phyloP scores from a whole-genome alignment of 2,888 invertebrate species.

The Carterocephalus palaemon region DNA sequence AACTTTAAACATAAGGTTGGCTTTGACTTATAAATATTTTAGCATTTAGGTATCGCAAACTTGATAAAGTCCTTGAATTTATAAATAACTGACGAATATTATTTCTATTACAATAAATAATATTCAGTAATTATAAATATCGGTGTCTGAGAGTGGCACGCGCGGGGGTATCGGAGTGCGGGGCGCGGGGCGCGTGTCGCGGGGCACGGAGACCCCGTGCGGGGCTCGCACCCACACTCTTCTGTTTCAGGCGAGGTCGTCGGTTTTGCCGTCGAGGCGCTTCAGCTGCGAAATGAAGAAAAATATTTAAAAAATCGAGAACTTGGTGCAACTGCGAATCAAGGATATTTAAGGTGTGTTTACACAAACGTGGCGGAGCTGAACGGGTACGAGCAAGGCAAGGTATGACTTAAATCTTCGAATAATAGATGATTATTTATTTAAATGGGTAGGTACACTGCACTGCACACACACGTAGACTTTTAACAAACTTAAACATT shows the following conservation, averaged over 20 bases:
- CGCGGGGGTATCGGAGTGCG: conserved; percentile 7
- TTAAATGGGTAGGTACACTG: too few species aligned
- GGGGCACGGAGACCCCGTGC: conserved; percentile 33
- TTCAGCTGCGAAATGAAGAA: conserved; percentile 55
- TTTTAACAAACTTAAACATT: too few species aligned
- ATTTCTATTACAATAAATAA: background rate
- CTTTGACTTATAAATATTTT: too few species aligned
- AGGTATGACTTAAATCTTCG: too few species aligned
- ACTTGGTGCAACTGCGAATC: too few species aligned
- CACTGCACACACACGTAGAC: too few species aligned
- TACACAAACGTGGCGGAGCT: too few species aligned
- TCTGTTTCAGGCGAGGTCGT: conserved; percentile 64
- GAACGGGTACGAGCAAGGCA: too few species aligned
- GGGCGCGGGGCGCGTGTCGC: conserved; percentile 29
- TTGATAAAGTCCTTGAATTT: conserved; percentile 1
- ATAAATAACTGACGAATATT: too few species aligned
- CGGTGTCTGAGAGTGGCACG: background rate
- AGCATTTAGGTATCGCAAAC: background rate
- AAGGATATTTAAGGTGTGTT: too few species aligned
- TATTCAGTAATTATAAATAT: conserved; percentile 6
- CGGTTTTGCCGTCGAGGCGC: conserved; percentile 66
- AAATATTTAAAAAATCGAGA: background rate
- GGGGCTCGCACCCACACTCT: conserved; percentile 27
- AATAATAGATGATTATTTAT: too few species aligned
- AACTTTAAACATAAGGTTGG: conserved; percentile 1